Percentiles rank a stretch among this genome's conserved stretches.
phyloP scores from a whole-genome alignment of 53 echinoderm and acorn worm genomes.

The Mesocentrotus franciscanus region DNA sequence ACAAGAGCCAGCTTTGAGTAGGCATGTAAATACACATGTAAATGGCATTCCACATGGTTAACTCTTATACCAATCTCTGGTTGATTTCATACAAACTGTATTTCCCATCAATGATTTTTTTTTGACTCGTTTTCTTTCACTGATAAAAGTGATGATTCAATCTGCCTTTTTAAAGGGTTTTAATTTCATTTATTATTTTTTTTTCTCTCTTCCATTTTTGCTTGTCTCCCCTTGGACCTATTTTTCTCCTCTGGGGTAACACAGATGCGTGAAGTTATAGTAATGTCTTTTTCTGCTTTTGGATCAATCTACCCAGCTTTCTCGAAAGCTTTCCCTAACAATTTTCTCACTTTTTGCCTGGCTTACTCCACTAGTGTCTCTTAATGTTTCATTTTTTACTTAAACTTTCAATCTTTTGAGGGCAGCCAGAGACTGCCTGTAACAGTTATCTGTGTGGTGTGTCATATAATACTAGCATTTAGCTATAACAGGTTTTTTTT shows the following conservation, averaged over 20 bases:
- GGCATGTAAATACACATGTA: slow-evolving; percentile 37
- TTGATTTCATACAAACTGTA: not conserved
- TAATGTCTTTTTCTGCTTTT: slow-evolving; percentile 71
- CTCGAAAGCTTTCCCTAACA: slow-evolving; percentile 65
- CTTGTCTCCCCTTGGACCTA: slow-evolving; percentile 52
- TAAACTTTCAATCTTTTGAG: slow-evolving; percentile 45
- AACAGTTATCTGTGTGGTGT: slow-evolving; percentile 68
- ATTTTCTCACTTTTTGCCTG: slow-evolving; percentile 63
- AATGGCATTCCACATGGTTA: slow-evolving; percentile 62
- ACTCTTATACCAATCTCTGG: slow-evolving; percentile 42
- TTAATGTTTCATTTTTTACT: slow-evolving; percentile 65
- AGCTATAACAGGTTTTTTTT: slow-evolving; percentile 66
- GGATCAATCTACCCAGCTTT: slow-evolving; percentile 63
- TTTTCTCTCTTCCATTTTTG: slow-evolving; percentile 66
- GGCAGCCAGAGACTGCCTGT: slow-evolving; percentile 49
- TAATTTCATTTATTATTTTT: slow-evolving; percentile 60
- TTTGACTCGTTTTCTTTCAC: not conserved
- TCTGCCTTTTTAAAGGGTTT: slow-evolving; percentile 25
- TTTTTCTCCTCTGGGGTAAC: slow-evolving; percentile 42
- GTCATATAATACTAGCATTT: slow-evolving; percentile 67
- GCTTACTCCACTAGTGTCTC: slow-evolving; percentile 67
- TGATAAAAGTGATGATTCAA: slow-evolving; percentile 9
- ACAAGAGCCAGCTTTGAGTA: not conserved
- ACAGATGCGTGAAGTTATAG: slow-evolving; percentile 94
- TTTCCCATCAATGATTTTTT: not conserved